Evolutionary conservation across 2,797 vertebrate genomes (phyloP).

Genomic region (Odontamblyopus lacepedii): DNA sequence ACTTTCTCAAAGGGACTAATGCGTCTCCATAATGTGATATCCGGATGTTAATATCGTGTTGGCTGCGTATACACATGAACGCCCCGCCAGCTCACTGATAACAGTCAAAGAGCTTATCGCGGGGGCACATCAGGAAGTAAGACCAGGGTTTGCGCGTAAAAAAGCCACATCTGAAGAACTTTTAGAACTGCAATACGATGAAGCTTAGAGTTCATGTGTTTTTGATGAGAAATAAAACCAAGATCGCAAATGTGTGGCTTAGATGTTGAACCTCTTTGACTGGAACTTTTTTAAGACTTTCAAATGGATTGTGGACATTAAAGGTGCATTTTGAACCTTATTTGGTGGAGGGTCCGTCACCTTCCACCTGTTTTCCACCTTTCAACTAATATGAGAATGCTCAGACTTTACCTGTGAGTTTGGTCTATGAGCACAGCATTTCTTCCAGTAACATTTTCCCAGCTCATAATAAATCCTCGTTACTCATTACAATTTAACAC

Average conservation of each 20-base stretch:
- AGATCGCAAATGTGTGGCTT: background rate
- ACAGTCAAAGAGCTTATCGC: conserved; percentile 34
- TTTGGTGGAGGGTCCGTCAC: too few relatives aligned
- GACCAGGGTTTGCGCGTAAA: conserved; percentile 19
- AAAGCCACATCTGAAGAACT: conserved; percentile 22
- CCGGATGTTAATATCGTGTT: conserved; percentile 36
- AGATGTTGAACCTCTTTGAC: too few relatives aligned
- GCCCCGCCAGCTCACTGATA: conserved; percentile 39
- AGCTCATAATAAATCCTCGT: background rate
- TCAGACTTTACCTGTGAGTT: background rate
- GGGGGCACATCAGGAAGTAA: conserved; percentile 43
- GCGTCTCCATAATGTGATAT: conserved; percentile 33
- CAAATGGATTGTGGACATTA: too few relatives aligned
- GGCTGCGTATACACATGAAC: conserved; percentile 26
- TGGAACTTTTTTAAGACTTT: too few relatives aligned
- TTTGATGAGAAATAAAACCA: background rate
- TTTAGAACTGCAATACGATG: background rate
- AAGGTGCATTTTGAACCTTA: too few relatives aligned
- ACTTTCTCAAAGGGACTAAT: conserved; percentile 43
- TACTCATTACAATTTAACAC: background rate
- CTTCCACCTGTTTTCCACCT: too few relatives aligned
- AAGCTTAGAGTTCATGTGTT: background rate
- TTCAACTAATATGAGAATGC: background rate
- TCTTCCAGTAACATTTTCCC: background rate
- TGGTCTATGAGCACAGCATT: background rate